These are phyloP conservation scores for Drosophila simulans DNA, from an alignment of 1,140 invertebrate genomes.

Conservation along the genomic window DNA sequence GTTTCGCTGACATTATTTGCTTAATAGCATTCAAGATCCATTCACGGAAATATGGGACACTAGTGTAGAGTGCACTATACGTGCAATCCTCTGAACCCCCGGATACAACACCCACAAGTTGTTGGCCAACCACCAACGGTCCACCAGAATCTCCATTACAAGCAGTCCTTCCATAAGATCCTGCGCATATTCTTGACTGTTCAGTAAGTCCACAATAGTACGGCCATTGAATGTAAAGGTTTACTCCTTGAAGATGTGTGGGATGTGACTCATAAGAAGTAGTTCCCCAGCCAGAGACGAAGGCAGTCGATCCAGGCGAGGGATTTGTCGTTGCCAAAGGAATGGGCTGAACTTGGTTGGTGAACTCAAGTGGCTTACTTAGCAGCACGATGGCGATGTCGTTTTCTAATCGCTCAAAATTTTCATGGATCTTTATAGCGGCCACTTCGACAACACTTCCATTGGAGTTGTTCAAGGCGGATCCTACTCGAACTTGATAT, in stretches of 20 bases:
- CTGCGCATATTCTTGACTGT: neutral
- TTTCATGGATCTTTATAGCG: neutral
- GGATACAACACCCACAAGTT: neutral
- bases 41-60: neutral
- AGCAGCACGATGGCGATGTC: neutral
- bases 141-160: neutral
- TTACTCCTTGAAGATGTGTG: neutral
- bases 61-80: neutral
- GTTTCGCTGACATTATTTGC: neutral
- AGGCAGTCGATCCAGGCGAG: neutral
- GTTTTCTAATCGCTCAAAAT: neutral
- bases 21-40: neutral
- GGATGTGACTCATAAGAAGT: neutral
- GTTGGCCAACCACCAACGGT: neutral
- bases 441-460: neutral
- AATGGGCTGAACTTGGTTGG: neutral
- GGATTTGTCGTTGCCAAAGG: neutral
- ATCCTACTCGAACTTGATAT: neutral
- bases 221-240: neutral
- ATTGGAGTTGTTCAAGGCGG: neutral
- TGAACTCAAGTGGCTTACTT: neutral
- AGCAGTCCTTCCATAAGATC: neutral
- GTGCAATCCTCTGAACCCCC: accelerated
- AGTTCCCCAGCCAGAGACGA: neutral
- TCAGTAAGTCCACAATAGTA: no score